These are phyloP conservation scores for Eublepharis macularius DNA, from an alignment of 2,113 vertebrate species.

Conservation along the genomic window DNA sequence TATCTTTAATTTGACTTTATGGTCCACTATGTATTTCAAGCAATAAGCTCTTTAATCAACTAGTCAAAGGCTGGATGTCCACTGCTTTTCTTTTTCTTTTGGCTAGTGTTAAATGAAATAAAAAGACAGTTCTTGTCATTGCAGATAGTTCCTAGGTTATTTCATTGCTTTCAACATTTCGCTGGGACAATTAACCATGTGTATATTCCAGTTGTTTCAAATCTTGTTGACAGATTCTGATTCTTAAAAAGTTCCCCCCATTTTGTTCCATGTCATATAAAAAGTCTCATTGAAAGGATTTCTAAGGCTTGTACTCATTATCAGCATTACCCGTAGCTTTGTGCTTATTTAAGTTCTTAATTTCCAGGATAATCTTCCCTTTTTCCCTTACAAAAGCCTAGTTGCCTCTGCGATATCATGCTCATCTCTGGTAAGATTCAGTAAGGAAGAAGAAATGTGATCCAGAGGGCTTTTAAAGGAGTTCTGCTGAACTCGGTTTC, in stretches of 20 bases:
- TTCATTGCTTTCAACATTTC: neutral
- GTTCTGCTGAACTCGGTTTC: neutral
- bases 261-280: neutral
- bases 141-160: neutral
- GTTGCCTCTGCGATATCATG: neutral
- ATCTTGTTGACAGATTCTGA: neutral
- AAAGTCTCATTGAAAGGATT: neutral
- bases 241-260: neutral
- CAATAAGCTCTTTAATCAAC: neutral
- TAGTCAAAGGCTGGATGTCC: neutral
- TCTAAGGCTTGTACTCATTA: neutral
- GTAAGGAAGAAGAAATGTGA: neutral
- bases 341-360: neutral
- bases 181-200: neutral
- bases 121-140: neutral
- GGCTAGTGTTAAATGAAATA: neutral
- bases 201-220: neutral
- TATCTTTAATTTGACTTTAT: neutral
- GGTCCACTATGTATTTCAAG: neutral
- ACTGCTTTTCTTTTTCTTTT: too few species aligned
- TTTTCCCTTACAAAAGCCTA: neutral
- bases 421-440: neutral
- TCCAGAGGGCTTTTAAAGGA: neutral
- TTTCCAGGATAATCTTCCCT: neutral
- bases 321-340: too few species aligned